Percentiles rank a stretch among this genome's conserved stretches.
Evolutionary conservation across 2,113 vertebrate species (phyloP).

Genomic region (pig (Sus scrofa)): T2T-Sscrofa CM000816.6:75354501-75355000

Average conservation of each 20-base stretch:
- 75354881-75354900: neutral
- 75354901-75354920: neutral
- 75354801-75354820: neutral
- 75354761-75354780: neutral
- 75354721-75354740: constrained; percentile 5
- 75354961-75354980: neutral
- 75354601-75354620: constrained; percentile 37
- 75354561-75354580: neutral
- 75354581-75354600: constrained; percentile 50
- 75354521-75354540: constrained; percentile 22
- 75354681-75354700: constrained; percentile 28
- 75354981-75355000: neutral
- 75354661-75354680: constrained; percentile 5
- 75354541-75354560: constrained; percentile 12
- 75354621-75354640: constrained; percentile 17
- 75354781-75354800: constrained; percentile 24
- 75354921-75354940: constrained; percentile 1
- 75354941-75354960: constrained; percentile 13
- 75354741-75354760: neutral
- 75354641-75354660: constrained; percentile 51
- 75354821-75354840: neutral
- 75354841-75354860: neutral
- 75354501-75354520: neutral
- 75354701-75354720: neutral
- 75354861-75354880: neutral